Base-by-base conservation (phyloP, 2,113 vertebrate species). In the Zosterops hypoxanthus region DNA sequence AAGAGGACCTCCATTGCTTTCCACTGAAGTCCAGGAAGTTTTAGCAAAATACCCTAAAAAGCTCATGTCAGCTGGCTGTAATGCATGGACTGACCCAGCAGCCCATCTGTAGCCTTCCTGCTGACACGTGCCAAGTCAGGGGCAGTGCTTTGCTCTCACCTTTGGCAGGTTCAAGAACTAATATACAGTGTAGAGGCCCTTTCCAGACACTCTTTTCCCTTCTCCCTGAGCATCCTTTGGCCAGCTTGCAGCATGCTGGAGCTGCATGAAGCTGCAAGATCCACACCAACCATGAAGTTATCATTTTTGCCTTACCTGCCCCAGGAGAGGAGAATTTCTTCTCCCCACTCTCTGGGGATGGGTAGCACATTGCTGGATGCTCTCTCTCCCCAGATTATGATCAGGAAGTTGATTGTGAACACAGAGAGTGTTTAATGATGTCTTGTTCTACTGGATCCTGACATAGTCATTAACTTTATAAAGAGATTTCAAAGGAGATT, bases 401-500 rank as follows among this genome's bases (percentile, higher is more conserved):
- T 92, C 92, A 83, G 90, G 86, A 96, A 94, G 86, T 57, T 65
- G 81, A 61, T 49, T 91, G 69, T 63, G 84, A 92, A 77, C 68
- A 78, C 34, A 89, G 92, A 73, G 73, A 25, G 68, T 42, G 65
- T 91, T 94, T 94, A 84, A 96, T 47, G 69, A 75, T 92, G 81
- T 42, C 93, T 91, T 83, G 76, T 89, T 95, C 90, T 92, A 42
- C 81, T 86, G 72, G 52, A 86, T 95, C 72, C 60, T 81, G 59
- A 78, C 68, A 73, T 7, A 94, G 91, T 60, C 90, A 88, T 88
- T 92, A 91, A 86, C 81, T 91, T 81, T 31, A 91, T 50, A 82
- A 81, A 81, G 87, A 96, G 92, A 94, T 92, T 92, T 86, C 73
- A 82, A 78, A 11, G 13, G 60, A 60, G 92, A 91, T 92, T 81